Evolutionary conservation across 2,113 vertebrate genomes (phyloP), one percentile per base, ranked within the genome.

Genomic region (Myrmecophaga tridactyla): DNA sequence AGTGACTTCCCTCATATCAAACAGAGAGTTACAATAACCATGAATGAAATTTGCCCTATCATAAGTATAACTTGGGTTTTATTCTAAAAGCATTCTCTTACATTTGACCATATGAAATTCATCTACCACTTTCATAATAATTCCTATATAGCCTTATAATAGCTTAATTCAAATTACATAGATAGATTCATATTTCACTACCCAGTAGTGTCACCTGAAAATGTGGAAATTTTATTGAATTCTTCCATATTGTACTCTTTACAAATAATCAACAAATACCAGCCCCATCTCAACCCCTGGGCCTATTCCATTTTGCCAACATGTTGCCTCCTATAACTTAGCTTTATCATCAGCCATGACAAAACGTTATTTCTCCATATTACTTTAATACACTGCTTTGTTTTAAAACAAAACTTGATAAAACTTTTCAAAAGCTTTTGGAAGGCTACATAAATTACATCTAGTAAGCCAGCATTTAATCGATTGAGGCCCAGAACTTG

Each of bases 61-160:
- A 51, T 70, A 89, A 82, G 10, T 27, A 56, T 34, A 77, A 6
- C 86, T 76, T 78, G 12, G 34, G 73, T 77, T 86, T 83, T 86
- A 77, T 73, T 93, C 14, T 91, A 86, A 91, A 95, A 82, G 10
- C 2, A 53, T 67, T 56, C 83, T 18, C 29, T 92, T 85, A 53
- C 56, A 60, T 65, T 63, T 93, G 12, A 62, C 73, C 31, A 75
- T 78, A 75, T 83, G 62, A 95, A 92, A 53, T 93, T 72, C 17
- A 91, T 65, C 77, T 86, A 23, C 21, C 60, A 85, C 78, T 78
- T 92, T 90, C 41, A 60, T 85, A 69, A 73, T 39, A 48, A 7
- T 21, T 20, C 62, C n/a, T 11, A 91, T 72, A 80, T 21, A 86
- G 21, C 6, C 2, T 76, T 85, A 27, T 67, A 17, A 36, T 53